Base-by-base conservation (phyloP, 1,140 invertebrate genomes). In the Venturia canescens region DNA sequence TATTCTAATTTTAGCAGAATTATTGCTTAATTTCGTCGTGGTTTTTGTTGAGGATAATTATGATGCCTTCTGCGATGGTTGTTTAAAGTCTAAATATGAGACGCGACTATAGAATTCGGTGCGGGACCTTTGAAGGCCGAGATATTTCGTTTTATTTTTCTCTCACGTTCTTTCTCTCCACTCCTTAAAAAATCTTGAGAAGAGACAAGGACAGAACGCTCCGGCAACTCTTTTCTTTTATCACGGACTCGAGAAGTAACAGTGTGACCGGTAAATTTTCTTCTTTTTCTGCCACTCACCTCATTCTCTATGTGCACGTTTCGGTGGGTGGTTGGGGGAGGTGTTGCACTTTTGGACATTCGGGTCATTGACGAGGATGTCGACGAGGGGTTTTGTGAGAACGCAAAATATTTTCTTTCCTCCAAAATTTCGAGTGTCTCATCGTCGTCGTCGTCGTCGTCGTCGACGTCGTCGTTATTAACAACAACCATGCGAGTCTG, bases 21-120 rank as follows among this genome's bases (percentile, higher is more conserved):
- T 69, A 69, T 69, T 69, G 66, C 66, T 69, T 29, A 18, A 31
- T 0, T 69, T 69, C 29, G 26, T 69, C 66, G 27, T 69, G 3
- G 6, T 69, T 69, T 31, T 34, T 31, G 15, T 29, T 1, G 29
- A n/a, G 66, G 11, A 31, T 4, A 69, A 69, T 69, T 31, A 11
- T 27, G 74, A 79, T 63, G 78, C 63, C 53, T 74, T 78, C 78
- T 60, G 75, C 67, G 80, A 83, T 83, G 72, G 78, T 57, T 63
- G 72, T 78, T 63, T n/a, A n/a, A 74, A 53, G 72, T 31, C 16
- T 27, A 16, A 29, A 15, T 31, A 4, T 18, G 11, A 5, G 21
- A 69, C n/a, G 16, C 31, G n/a, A n/a, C n/a, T n/a, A 69, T 15
- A 31, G 0, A 13, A 3, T 29, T 29, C 15, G 66, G 29, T 15